Base-by-base conservation (phyloP, 2,888 invertebrate genomes). In the Pseudoips prasinana region DNA sequence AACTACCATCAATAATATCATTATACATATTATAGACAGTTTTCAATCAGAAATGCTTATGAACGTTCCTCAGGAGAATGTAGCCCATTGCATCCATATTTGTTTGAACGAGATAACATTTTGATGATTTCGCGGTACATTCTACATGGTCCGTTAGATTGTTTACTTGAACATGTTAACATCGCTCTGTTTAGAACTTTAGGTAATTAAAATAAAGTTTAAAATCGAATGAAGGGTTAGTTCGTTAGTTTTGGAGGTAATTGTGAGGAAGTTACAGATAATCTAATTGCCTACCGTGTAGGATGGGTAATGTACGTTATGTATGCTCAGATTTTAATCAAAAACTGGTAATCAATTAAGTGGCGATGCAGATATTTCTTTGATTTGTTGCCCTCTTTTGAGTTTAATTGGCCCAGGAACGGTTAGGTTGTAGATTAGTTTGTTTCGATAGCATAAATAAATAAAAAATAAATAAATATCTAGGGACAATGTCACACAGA, bases 101-200 rank as follows among this genome's bases (percentile, higher is more conserved):
- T 57, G 36, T 60, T 55, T 54, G 52, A 59, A 59, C 53, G 54
- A 64, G 52, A 51, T 48, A 51, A 46, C 48, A 56, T 49, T 9
- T 59, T 37, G 49, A 47, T 39, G 55, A 64, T 66, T 66, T 67
- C 48, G 49, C 50, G 60, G 53, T 36, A 42, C 31, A 50, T 64
- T 64, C 46, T 51, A 41, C 53, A 67, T 33, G 60, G 57, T 36
- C 52, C 48, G 42, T 63, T 62, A 58, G 31, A 51, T 36, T 57
- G 45, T 52, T 56, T 58, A 46, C 46, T 44, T 41, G 45, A 33
- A 31, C 8, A 22, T n/a, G n/a, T n/a, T n/a, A n/a, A n/a, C n/a
- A n/a, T n/a, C n/a, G n/a, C n/a, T n/a, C n/a, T n/a, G n/a, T n/a
- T n/a, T 25, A 17, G 14, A 14, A 14, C 14, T 5, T 14, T 14